These are phyloP conservation scores for Zhuqinia jingwanae DNA, from an alignment of 2,888 invertebrate species.

Conservation along the genomic window DNA sequence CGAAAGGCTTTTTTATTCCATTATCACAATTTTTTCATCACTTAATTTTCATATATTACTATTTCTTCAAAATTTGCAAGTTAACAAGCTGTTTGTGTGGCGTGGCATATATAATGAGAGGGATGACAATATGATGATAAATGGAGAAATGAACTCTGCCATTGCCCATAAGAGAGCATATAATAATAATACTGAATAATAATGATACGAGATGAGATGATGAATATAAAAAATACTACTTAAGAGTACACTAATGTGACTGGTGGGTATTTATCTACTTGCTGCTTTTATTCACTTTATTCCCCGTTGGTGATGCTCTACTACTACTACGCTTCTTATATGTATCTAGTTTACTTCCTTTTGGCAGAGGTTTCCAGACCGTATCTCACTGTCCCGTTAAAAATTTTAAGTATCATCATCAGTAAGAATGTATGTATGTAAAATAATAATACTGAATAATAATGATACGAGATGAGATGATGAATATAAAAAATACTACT, in stretches of 20 bases:
- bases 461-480: background rate
- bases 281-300: background rate
- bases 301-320: too few species aligned
- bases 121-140: background rate
- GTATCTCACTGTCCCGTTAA: background rate
- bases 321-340: too few species aligned
- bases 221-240: background rate
- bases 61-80: constrained; percentile 13
- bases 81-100: background rate
- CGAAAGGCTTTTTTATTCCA: constrained; percentile 28
- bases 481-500: background rate
- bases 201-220: background rate
- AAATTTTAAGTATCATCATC: background rate
- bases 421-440: constrained; percentile 37
- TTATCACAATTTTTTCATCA: constrained; percentile 10
- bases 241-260: too few species aligned
- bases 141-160: background rate
- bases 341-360: too few species aligned
- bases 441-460: constrained; percentile 14
- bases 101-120: background rate
- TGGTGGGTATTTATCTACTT: background rate
- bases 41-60: constrained; percentile 53
- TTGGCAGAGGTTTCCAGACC: too few species aligned
- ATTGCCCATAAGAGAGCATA: background rate
- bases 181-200: constrained; percentile 1